Evolutionary conservation across 2,797 vertebrate genomes (phyloP).

Genomic region (Tapera naevia): DNA sequence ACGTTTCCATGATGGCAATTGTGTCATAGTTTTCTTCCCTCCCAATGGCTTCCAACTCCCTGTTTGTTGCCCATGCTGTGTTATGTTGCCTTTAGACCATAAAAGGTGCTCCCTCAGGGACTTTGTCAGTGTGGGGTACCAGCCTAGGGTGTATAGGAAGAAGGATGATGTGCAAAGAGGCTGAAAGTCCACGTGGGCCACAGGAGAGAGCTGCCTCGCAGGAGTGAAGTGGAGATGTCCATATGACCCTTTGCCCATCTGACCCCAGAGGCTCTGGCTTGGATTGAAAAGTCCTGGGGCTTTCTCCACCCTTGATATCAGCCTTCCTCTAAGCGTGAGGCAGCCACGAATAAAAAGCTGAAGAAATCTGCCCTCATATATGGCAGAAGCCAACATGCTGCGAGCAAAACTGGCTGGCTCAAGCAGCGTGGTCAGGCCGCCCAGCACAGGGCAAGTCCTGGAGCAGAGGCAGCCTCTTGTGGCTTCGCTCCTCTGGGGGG

Average conservation of each 20-base stretch:
- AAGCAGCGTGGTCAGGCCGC: neutral
- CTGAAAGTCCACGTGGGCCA: neutral
- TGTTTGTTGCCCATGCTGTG: no score
- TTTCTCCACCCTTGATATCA: neutral
- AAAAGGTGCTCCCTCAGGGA: neutral
- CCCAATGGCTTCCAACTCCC: no score
- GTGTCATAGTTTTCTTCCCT: no score
- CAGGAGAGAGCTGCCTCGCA: neutral
- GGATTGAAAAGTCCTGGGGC: neutral
- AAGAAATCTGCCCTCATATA: neutral
- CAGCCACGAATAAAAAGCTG: neutral
- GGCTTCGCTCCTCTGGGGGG: neutral
- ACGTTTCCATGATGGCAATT: no score
- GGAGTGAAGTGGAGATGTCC: neutral
- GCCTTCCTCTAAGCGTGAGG: neutral
- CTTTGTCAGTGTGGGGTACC: no score
- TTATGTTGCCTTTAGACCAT: neutral
- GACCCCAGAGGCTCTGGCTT: neutral
- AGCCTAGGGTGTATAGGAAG: neutral
- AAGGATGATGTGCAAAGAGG: neutral
- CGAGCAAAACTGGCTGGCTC: rapidly evolving
- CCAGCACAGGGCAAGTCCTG: neutral
- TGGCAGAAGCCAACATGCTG: neutral
- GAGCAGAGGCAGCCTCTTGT: neutral
- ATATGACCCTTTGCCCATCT: rapidly evolving